These are phyloP conservation scores for Dreissena polymorpha DNA, from an alignment of 1,140 invertebrate species.

Conservation along the genomic window DNA sequence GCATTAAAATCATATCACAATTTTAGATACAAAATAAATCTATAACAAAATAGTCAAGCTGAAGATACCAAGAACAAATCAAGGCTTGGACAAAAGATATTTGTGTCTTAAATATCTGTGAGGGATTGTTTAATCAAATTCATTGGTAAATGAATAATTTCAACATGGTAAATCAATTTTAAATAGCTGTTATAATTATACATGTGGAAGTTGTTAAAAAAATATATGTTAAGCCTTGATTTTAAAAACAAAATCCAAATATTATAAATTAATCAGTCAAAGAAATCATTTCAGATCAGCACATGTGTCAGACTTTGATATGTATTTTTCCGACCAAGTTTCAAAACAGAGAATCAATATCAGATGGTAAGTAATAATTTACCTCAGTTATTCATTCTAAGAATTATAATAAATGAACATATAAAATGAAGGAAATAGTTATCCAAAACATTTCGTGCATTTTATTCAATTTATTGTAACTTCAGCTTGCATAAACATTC, in stretches of 20 bases:
- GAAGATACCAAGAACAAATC: constrained; percentile 16
- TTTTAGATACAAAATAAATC: constrained; percentile 31
- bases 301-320: neutral
- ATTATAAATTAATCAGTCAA: neutral
- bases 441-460: neutral
- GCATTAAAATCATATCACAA: constrained; percentile 30
- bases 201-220: neutral
- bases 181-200: neutral
- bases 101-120: neutral
- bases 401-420: neutral
- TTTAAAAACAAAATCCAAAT: neutral
- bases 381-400: neutral
- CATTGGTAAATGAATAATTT: neutral
- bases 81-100: neutral
- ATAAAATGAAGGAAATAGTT: neutral
- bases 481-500: constrained; percentile 24
- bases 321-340: neutral
- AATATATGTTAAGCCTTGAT: neutral
- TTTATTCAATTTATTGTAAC: constrained; percentile 27
- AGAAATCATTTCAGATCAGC: no score
- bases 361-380: neutral
- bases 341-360: constrained; percentile 11
- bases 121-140: neutral
- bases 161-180: neutral
- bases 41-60: constrained; percentile 34